Conservation (phyloP, 2,113 vertebrate genomes). For the Syngnathoides biaculeatus region DNA sequence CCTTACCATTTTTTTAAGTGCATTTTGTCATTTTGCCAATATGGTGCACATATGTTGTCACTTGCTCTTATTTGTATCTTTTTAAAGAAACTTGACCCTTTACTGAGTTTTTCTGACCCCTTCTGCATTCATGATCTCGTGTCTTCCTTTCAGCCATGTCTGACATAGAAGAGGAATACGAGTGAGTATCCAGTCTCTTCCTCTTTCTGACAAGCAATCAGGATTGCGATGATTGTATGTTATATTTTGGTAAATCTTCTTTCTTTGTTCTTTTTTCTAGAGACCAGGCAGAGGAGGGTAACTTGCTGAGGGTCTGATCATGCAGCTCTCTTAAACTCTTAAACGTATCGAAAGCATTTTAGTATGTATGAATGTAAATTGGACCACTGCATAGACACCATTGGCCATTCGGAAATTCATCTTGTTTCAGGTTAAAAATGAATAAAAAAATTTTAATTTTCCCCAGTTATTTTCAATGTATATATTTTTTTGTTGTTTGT, state of each 20-base stretch:
- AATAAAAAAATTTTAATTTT: too few species aligned
- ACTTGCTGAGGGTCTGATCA: background rate
- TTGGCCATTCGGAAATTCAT: too few species aligned
- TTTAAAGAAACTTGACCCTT: background rate
- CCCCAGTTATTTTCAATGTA: too few species aligned
- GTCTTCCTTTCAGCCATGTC: constrained; percentile 66
- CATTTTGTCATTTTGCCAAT: too few species aligned
- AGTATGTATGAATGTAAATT: background rate
- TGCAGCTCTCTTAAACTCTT: background rate
- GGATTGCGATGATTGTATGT: background rate
- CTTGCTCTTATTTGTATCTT: background rate
- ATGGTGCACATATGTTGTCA: background rate
- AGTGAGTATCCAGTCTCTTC: constrained; percentile 60
- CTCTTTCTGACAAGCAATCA: background rate
- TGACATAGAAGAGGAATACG: constrained; percentile 75
- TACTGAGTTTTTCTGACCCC: background rate
- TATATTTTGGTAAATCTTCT: background rate
- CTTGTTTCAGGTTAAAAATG: too few species aligned
- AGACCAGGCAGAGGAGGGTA: constrained; percentile 68
- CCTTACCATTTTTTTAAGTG: too few species aligned
- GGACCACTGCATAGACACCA: too few species aligned
- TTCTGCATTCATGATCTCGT: background rate
- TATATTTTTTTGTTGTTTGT: too few species aligned
- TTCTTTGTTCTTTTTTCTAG: constrained; percentile 35
- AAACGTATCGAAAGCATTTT: background rate